These are phyloP conservation scores for Mustelus asterias DNA, from an alignment of 2,113 vertebrate genomes.

Conservation along the genomic window DNA sequence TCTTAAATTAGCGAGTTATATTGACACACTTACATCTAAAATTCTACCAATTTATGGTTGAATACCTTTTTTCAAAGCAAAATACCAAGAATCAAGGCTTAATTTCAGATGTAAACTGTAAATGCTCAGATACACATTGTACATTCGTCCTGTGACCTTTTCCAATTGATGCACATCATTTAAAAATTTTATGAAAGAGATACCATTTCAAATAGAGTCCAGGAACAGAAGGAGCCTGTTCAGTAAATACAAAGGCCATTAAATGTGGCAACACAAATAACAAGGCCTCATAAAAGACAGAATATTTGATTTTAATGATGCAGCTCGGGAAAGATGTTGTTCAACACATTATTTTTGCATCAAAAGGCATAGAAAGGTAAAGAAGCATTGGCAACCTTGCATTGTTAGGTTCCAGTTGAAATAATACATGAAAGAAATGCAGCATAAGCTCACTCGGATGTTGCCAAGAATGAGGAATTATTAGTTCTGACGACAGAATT, in stretches of 20 bases:
- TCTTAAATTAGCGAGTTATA: slow-evolving; percentile 25
- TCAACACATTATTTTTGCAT: not conserved
- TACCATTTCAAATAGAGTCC: slow-evolving; percentile 43
- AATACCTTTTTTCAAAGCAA: not conserved
- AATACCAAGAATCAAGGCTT: not conserved
- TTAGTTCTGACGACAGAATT: not conserved
- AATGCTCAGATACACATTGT: not conserved
- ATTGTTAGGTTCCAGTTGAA: not conserved
- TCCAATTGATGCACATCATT: slow-evolving; percentile 54
- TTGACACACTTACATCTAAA: not conserved
- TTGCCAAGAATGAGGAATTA: not conserved
- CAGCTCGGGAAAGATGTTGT: not conserved
- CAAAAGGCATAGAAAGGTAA: not conserved
- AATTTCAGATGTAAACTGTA: slow-evolving; percentile 7
- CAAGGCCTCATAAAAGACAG: not conserved
- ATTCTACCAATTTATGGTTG: not conserved
- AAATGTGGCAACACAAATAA: not conserved
- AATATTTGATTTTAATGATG: not conserved
- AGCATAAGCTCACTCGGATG: not conserved
- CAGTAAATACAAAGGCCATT: not conserved
- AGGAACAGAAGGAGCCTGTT: not conserved
- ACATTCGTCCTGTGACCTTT: not conserved
- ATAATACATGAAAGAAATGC: not conserved
- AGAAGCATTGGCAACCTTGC: not conserved
- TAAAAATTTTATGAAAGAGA: slow-evolving; percentile 88